Conservation (phyloP, 2,888 invertebrate species). For the Bombylius discolor region DNA sequence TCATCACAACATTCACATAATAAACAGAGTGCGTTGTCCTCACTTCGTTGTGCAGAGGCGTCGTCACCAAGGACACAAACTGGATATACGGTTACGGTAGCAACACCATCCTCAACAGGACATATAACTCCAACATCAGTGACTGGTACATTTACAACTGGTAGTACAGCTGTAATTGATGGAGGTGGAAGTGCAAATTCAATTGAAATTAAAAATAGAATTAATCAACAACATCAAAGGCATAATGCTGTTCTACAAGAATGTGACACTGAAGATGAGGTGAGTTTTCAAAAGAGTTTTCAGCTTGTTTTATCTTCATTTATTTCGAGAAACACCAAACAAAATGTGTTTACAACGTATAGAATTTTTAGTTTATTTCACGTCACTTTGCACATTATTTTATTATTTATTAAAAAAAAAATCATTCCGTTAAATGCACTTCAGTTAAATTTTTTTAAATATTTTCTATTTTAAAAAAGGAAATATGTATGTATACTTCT, state of each 20-base stretch:
- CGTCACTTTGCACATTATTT: too few species aligned
- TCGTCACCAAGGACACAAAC: conserved; percentile 8
- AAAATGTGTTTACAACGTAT: too few species aligned
- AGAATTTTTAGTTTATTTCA: too few species aligned
- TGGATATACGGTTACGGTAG: neutral
- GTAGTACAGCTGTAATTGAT: neutral
- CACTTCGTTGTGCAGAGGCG: conserved; percentile 4
- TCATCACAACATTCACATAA: conserved; percentile 1
- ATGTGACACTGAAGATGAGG: conserved; percentile 23
- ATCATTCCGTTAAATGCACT: too few species aligned
- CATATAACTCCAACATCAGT: conserved; percentile 5
- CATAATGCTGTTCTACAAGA: conserved; percentile 13
- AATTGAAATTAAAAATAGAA: neutral
- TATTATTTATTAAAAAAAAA: too few species aligned
- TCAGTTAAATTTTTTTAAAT: too few species aligned
- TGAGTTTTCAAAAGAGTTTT: conserved; percentile 13
- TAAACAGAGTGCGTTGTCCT: conserved; percentile 5
- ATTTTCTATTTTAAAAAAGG: too few species aligned
- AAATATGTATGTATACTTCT: too few species aligned
- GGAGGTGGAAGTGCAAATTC: neutral
- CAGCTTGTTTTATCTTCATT: too few species aligned
- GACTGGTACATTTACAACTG: conserved; percentile 2
- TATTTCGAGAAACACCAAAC: too few species aligned
- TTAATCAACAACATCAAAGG: conserved; percentile 4
- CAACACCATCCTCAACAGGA: conserved; percentile 4